Percentiles rank a stretch among this genome's conserved stretches.
Conservation (phyloP, 2,113 vertebrate species). For the mouse (Mus musculus) region DNA sequence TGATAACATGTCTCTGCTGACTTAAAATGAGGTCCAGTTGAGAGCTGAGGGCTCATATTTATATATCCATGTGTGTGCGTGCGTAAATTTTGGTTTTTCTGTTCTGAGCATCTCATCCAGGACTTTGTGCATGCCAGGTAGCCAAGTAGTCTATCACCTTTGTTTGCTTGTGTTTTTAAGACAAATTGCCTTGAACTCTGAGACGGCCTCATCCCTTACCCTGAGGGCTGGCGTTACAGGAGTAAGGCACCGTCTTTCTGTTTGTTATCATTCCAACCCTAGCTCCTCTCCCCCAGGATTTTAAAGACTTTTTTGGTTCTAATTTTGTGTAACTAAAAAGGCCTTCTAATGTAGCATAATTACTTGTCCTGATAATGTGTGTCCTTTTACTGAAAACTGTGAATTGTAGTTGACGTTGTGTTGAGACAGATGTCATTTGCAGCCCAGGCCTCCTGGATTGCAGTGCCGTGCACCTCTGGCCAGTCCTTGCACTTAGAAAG, state of each 20-base stretch:
- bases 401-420: background rate
- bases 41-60: background rate
- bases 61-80: no score
- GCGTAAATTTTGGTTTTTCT: background rate
- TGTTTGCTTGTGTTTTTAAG: background rate
- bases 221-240: background rate
- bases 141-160: no score
- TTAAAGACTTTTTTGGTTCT: background rate
- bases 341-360: background rate
- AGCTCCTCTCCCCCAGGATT: background rate
- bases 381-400: background rate
- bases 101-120: background rate
- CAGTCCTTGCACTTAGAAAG: background rate
- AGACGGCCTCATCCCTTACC: background rate
- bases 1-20: background rate
- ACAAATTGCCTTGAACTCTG: background rate
- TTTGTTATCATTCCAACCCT: background rate
- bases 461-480: background rate
- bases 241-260: background rate
- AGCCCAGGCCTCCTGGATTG: background rate
- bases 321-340: background rate
- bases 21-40: background rate
- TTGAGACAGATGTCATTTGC: background rate
- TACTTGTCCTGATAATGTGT: background rate
- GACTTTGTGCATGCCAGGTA: background rate